Evolutionary conservation across 92 coral and sea anemone species (phyloP), one percentile per base, ranked within the genome.

Genomic region (Zoanthus sociatus): DNA sequence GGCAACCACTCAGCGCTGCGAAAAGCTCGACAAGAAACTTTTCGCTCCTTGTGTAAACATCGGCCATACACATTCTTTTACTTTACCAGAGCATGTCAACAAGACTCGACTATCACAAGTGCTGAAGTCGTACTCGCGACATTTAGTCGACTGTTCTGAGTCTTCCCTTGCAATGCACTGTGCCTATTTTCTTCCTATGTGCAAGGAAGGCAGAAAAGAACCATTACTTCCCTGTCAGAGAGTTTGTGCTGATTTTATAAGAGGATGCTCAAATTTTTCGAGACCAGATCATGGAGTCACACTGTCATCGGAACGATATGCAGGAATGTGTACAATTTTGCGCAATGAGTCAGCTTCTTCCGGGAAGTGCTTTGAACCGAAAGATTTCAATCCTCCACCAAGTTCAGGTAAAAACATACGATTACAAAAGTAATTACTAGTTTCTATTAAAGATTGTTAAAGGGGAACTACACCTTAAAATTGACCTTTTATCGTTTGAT

Each of bases 281-380:
- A 44, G 85, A 30, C 85, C 85, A 30, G 60, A 81, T 46, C 85
- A 81, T 10, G 85, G 85, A 63, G 66, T 81, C 7, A 31, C 20
- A 56, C 75, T 81, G 18, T 46, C 85, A 3, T 66, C 85, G 0
- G 85, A 81, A 17, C 74, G 73, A 45, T 81, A 81, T 26, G 75
- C 85, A n/a, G 85, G 85, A 45, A 81, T 64, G 74, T 81, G 85
- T 66, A 66, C 85, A 81, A 81, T 81, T 45, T 47, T 81, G 75
- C 85, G 58, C 44, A 50, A 81, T 14, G 75, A 81, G 46, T 20
- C 85, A 1, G 75, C 75, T 18, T 10, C 58, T 15, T 81, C 85
- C 15, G 85, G 85, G 10, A 81, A 45, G n/a, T 81, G 85, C 61
- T 81, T 81, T 33, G 85, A 81, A 31, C 85, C 85, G 46, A 81